These are phyloP conservation scores for Ochlodes sylvanus DNA, from an alignment of 2,888 invertebrate genomes.

Conservation along the genomic window DNA sequence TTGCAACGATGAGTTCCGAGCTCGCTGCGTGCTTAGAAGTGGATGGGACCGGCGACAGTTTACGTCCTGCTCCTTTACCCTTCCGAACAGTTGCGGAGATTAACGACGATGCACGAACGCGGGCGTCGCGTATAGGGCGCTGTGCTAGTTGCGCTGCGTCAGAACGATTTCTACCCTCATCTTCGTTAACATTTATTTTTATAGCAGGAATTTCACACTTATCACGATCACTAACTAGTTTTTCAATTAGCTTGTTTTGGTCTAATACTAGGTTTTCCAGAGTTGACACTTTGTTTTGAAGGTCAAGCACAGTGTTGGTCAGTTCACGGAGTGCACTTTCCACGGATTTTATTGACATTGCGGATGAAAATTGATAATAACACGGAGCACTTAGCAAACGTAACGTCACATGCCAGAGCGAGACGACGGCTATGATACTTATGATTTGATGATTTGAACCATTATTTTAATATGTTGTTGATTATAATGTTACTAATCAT, in stretches of 20 bases:
- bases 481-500: too few species aligned
- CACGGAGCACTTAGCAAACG: too few species aligned
- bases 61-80: background rate
- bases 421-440: too few species aligned
- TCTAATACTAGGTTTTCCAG: background rate
- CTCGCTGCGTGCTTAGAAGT: background rate
- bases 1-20: background rate
- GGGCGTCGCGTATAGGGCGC: background rate
- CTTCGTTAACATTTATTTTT: background rate
- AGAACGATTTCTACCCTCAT: background rate
- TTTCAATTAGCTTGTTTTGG: background rate
- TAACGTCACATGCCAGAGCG: too few species aligned
- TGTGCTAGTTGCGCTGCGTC: background rate
- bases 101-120: background rate
- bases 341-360: too few species aligned
- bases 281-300: background rate
- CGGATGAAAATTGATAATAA: too few species aligned
- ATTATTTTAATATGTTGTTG: too few species aligned
- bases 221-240: background rate
- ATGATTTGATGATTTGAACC: too few species aligned
- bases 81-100: slow-evolving; percentile 4
- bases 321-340: too few species aligned
- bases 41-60: background rate
- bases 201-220: background rate
- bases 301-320: background rate